phyloP scores from a whole-genome alignment of 2,797 vertebrate genomes.

The Lerista edwardsae region DNA sequence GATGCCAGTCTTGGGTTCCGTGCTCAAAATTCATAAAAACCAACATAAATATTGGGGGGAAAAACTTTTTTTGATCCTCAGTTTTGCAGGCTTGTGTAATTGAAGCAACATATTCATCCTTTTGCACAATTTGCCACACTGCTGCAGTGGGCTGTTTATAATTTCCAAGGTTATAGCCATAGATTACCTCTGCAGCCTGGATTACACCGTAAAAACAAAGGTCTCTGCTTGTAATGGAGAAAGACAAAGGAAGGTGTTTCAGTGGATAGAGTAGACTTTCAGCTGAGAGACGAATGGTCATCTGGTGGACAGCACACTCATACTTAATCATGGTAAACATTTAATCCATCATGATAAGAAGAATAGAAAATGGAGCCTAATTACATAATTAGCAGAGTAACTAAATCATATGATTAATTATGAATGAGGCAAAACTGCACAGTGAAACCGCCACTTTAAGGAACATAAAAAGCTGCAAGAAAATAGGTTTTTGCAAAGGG shows the following conservation, averaged over 20 bases:
- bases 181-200: neutral
- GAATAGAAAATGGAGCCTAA: constrained; percentile 57
- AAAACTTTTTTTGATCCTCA: too few relatives aligned
- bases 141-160: neutral
- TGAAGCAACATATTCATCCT: neutral
- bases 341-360: constrained; percentile 40
- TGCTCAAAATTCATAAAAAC: too few relatives aligned
- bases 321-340: constrained; percentile 60
- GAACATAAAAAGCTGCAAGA: constrained; percentile 51
- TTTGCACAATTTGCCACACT: neutral
- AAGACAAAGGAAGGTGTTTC: constrained; percentile 36
- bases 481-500: constrained; percentile 46
- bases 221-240: neutral
- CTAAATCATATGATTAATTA: neutral
- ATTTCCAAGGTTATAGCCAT: neutral
- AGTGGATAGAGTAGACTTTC: constrained; percentile 11
- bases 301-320: constrained; percentile 39
- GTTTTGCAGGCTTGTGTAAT: too few relatives aligned
- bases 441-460: constrained; percentile 35
- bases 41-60: too few relatives aligned
- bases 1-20: too few relatives aligned
- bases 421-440: constrained; percentile 56
- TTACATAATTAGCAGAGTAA: neutral
- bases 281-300: constrained; percentile 46
- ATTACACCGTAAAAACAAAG: neutral